Evolutionary conservation across 2,888 invertebrate species (phyloP).

Genomic region (Pegoplata infirma): DNA sequence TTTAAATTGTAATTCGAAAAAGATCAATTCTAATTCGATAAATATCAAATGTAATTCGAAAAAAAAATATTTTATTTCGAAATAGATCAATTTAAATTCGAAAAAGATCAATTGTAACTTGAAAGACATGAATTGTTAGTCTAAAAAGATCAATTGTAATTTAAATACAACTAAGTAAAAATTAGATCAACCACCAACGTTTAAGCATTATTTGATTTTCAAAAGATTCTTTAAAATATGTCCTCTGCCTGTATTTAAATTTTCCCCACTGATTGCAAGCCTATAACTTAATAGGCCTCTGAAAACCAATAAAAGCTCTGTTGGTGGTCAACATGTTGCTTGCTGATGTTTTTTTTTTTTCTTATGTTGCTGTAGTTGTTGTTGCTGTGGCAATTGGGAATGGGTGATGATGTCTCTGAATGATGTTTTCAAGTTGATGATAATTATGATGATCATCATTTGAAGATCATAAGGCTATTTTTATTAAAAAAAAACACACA

Average conservation of each 20-base stretch:
- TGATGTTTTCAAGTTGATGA: slow-evolving; percentile 41
- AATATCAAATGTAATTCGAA: too few relatives aligned
- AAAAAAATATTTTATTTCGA: too few relatives aligned
- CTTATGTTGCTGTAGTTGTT: slow-evolving; percentile 62
- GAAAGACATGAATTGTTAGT: too few relatives aligned
- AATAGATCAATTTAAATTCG: too few relatives aligned
- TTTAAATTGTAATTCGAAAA: too few relatives aligned
- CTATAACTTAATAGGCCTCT: slow-evolving; percentile 76
- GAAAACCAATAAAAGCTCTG: slow-evolving; percentile 75
- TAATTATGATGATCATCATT: slow-evolving; percentile 33
- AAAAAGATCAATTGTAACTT: too few relatives aligned
- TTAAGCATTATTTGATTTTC: too few relatives aligned
- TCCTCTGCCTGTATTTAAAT: background rate
- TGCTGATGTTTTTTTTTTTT: slow-evolving; percentile 67
- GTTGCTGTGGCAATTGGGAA: slow-evolving; percentile 21
- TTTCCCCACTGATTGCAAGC: background rate
- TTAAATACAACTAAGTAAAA: too few relatives aligned
- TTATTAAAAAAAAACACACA: slow-evolving; percentile 12
- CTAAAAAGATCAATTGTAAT: too few relatives aligned
- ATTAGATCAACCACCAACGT: too few relatives aligned
- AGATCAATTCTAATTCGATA: too few relatives aligned
- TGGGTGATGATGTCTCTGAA: slow-evolving; percentile 50
- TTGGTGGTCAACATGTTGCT: slow-evolving; percentile 71
- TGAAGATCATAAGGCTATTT: slow-evolving; percentile 37
- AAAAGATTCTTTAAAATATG: too few relatives aligned